Evolutionary conservation across 2,113 vertebrate genomes (phyloP).

Genomic region (Acanthisitta chloris): DNA sequence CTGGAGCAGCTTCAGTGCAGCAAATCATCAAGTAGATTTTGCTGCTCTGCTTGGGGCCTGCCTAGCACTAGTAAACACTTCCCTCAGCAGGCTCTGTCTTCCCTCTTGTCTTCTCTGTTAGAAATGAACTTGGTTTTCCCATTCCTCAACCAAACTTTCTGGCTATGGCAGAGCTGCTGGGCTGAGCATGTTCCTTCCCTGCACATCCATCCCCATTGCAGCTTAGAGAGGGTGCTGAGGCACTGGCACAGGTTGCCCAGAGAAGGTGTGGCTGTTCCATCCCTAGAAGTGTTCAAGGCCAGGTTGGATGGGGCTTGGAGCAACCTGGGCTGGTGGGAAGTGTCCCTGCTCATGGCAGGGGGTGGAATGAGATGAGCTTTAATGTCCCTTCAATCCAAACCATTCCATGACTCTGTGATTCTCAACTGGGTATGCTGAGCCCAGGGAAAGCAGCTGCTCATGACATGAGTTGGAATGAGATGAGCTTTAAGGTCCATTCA

Average conservation of each 20-base stretch:
- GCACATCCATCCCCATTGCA: not conserved
- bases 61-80: not conserved
- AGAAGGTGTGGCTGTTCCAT: too few relatives aligned
- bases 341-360: not conserved
- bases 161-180: rapidly evolving
- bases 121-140: not conserved
- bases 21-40: not conserved
- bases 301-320: not conserved
- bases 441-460: not conserved
- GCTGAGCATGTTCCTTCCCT: not conserved
- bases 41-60: not conserved
- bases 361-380: not conserved
- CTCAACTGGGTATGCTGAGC: not conserved
- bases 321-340: not conserved
- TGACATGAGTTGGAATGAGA: not conserved
- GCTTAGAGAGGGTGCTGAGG: not conserved
- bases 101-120: not conserved
- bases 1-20: not conserved
- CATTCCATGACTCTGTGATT: not conserved
- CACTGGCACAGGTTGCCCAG: too few relatives aligned
- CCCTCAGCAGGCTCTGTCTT: not conserved
- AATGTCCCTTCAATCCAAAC: not conserved
- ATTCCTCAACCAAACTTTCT: not conserved
- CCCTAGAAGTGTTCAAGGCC: not conserved
- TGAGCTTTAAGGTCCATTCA: not conserved